Percentiles rank a stretch among this genome's conserved stretches.
phyloP scores from a whole-genome alignment of 2,113 vertebrate genomes.

The Erythrocercus mccallii region DNA sequence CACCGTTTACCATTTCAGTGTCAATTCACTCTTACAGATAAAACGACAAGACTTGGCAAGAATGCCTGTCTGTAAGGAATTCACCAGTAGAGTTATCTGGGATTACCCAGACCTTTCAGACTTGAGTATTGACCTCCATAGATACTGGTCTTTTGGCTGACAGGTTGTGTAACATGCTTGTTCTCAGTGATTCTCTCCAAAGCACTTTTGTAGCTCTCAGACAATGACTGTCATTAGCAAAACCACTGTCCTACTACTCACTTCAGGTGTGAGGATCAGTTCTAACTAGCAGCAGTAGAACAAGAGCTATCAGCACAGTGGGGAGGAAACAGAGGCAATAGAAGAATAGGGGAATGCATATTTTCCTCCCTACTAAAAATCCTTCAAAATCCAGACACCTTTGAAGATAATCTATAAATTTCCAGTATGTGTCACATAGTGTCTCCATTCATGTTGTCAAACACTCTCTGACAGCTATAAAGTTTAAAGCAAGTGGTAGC shows the following conservation, averaged over 20 bases:
- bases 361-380: background rate
- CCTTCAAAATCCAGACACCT: background rate
- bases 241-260: background rate
- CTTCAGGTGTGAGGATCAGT: background rate
- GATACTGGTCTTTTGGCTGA: background rate
- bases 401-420: conserved; percentile 20
- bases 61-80: background rate
- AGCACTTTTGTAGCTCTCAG: background rate
- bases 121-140: background rate
- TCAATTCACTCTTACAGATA: background rate
- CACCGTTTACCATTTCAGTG: background rate
- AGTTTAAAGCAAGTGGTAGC: conserved; percentile 9
- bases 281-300: background rate
- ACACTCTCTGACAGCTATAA: conserved; percentile 11
- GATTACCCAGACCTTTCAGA: background rate
- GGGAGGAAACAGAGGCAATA: background rate
- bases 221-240: background rate
- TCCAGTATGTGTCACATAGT: background rate
- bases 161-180: background rate
- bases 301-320: background rate
- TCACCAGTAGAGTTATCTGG: background rate
- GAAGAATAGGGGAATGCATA: background rate
- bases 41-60: background rate
- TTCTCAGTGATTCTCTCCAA: background rate
- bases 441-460: background rate